A percentile compares a stretch with the other conserved stretches of the same genome.
Evolutionary conservation across 1,140 invertebrate genomes (phyloP).

Genomic region (Zaprionus camerounensis): DNA sequence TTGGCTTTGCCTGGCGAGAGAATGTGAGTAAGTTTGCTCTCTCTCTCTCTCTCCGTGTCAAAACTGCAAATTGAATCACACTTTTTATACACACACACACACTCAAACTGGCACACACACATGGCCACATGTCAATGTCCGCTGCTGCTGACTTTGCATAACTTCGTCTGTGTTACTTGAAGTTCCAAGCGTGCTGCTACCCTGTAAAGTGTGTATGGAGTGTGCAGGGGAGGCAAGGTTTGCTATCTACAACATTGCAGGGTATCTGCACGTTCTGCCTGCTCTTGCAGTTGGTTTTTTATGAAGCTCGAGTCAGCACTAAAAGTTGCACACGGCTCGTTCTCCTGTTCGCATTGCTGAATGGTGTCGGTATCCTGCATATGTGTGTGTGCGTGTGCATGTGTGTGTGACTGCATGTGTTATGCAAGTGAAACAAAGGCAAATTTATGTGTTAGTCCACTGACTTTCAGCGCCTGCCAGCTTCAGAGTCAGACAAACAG

Average conservation of each 20-base stretch:
- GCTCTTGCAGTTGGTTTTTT: background rate
- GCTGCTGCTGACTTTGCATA: conserved; percentile 80
- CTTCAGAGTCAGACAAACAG: conserved; percentile 3
- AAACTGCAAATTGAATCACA: conserved; percentile 80
- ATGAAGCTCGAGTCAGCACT: conserved; percentile 63
- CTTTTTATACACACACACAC: conserved; percentile 32
- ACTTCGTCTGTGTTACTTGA: conserved; percentile 62
- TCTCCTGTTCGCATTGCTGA: conserved; percentile 16
- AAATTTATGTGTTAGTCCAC: conserved; percentile 73
- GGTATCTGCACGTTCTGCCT: background rate
- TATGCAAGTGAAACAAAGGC: conserved; percentile 79
- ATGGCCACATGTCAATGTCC: conserved; percentile 72
- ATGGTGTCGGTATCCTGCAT: conserved; percentile 47
- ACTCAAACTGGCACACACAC: conserved; percentile 31
- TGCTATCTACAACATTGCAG: background rate
- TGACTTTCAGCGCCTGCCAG: conserved; percentile 49
- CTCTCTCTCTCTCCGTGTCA: conserved; percentile 43
- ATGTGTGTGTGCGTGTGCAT: conserved; percentile 21
- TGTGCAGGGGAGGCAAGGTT: background rate
- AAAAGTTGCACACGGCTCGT: conserved; percentile 58
- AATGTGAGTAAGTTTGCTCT: conserved; percentile 18
- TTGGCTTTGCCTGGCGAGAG: conserved; percentile 50
- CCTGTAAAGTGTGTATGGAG: background rate
- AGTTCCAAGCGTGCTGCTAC: conserved; percentile 64
- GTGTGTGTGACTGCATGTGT: conserved; percentile 71